Evolutionary conservation across 2,113 vertebrate species (phyloP), one percentile per base, ranked within the genome.

Genomic region (Lanius ludovicianus): DNA sequence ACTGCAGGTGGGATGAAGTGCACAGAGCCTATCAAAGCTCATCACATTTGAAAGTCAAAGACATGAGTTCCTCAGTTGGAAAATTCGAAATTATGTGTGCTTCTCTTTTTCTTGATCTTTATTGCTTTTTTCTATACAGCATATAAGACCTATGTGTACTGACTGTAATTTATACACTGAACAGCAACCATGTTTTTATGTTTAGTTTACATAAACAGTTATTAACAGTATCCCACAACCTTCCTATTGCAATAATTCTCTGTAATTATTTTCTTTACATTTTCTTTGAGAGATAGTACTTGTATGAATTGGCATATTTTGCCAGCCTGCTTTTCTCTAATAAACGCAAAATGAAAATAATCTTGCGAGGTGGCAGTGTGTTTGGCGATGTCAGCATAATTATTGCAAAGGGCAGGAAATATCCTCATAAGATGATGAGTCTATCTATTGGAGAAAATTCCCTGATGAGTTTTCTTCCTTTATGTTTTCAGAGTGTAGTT

Each of bases 11-110:
- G 87, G 49, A 86, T 95, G 93, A 97, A 96, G 75, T 88, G 67
- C 47, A 75, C 23, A 68, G 39, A 93, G 46, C 82, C 62, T 93
- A 89, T 93, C 87, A 84, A 94, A 84, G 73, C 60, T 94, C 76
- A 53, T 62, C 70, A 57, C 41, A 87, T 97, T 98, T 97, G 80
- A 95, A 98, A 97, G 87, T 97, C 88, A 97, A 91, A 76, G 16
- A 76, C 37, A 67, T 30, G 33, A 79, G 24, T 74, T 93, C 39
- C 55, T 91, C 57, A 27, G 16, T 56, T 41, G 42, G 55, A 82
- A 95, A 93, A 87, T 70, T 93, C 65, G 74, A 41, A 84, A 88
- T 47, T 11, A 33, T 13, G 11, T 62, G 33, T 79, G 16, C 30
- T 70, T 86, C 60, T 74, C 30, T 74, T 77, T 69, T 62, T 11